Evolutionary conservation across 1,140 invertebrate species (phyloP).

Genomic region (Drosophila orosa): DNA sequence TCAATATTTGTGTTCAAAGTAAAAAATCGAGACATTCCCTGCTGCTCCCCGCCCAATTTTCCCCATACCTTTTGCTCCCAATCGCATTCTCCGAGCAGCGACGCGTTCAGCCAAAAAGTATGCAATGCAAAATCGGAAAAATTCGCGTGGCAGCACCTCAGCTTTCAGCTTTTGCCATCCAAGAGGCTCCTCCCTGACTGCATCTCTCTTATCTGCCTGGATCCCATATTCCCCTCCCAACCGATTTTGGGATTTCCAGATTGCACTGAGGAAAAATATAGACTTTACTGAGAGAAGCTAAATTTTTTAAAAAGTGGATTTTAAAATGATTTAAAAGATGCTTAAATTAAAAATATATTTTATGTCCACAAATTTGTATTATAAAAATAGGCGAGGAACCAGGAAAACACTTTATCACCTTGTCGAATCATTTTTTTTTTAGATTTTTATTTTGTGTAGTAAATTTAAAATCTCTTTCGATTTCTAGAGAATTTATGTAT

Average conservation of each 20-base stretch:
- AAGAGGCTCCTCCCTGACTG: conserved; percentile 9
- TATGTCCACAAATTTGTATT: neutral
- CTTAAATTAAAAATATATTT: neutral
- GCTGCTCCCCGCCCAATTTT: neutral
- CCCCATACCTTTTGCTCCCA: neutral
- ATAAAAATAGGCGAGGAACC: too few species aligned
- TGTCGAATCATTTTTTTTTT: neutral
- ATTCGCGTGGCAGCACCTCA: conserved; percentile 38
- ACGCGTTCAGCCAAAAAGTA: conserved; percentile 79
- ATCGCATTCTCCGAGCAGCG: conserved; percentile 37
- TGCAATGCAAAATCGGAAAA: conserved; percentile 77
- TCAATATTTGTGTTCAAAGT: conserved; percentile 79
- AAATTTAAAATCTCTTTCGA: neutral
- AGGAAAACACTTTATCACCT: neutral
- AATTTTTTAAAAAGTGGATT: neutral
- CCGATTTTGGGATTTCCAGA: neutral
- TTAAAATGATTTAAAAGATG: neutral
- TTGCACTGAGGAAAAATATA: conserved; percentile 3
- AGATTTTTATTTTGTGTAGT: too few species aligned
- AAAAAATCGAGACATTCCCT: conserved; percentile 60
- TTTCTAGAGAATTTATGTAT: neutral
- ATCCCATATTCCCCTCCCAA: neutral
- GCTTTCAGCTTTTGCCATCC: conserved; percentile 28
- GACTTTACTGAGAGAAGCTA: neutral
- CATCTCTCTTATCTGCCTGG: conserved; percentile 23